phyloP scores from a whole-genome alignment of 1,140 invertebrate genomes.

The Solenopsis fugax region DNA sequence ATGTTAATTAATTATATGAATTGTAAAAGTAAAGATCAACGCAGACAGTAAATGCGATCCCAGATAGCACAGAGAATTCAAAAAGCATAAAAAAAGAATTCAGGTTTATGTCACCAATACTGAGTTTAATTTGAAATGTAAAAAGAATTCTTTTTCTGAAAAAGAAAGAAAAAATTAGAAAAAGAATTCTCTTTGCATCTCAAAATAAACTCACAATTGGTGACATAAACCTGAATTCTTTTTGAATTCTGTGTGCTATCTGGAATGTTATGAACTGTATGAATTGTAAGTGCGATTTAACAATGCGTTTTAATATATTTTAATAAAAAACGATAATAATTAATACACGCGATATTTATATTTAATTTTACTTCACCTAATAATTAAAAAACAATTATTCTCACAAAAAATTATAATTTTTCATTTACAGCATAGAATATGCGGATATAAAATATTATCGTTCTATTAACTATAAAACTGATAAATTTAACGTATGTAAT shows the following conservation, averaged over 20 bases:
- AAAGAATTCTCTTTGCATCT: too few relatives aligned
- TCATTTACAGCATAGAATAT: not conserved
- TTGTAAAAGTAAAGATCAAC: not conserved
- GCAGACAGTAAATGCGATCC: not conserved
- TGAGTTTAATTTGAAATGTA: too few relatives aligned
- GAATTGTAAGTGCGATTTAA: too few relatives aligned
- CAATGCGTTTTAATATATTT: not conserved
- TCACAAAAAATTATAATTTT: not conserved
- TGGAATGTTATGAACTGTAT: too few relatives aligned
- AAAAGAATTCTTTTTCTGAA: too few relatives aligned
- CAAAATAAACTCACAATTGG: too few relatives aligned
- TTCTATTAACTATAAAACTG: not conserved
- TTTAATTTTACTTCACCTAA: not conserved
- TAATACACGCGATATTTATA: not conserved
- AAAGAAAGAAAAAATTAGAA: too few relatives aligned
- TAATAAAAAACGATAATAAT: not conserved
- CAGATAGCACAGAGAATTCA: too few relatives aligned
- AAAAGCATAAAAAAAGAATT: too few relatives aligned
- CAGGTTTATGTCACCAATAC: too few relatives aligned
- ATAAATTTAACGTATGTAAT: not conserved
- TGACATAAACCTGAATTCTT: too few relatives aligned
- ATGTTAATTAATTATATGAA: not conserved
- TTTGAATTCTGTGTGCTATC: too few relatives aligned
- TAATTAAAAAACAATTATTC: not conserved
- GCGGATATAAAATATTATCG: constrained; percentile 13